Evolutionary conservation across 2,113 vertebrate species (phyloP).

Genomic region (Butorides virescens): DNA sequence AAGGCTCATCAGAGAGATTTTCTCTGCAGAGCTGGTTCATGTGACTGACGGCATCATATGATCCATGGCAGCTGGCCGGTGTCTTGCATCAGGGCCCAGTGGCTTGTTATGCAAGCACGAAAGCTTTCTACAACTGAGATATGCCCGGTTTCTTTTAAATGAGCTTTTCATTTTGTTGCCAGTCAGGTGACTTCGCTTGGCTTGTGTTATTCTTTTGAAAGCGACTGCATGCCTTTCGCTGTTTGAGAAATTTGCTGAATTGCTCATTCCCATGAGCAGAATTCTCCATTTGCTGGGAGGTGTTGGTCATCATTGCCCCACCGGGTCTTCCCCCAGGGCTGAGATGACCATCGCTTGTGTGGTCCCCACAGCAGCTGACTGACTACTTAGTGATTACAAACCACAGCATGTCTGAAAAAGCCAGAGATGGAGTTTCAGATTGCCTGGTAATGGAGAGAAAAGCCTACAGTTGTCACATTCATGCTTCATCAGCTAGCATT

Average conservation of each 20-base stretch:
- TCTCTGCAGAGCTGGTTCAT: neutral
- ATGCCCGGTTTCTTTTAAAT: neutral
- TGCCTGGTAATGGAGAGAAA: neutral
- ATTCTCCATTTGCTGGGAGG: neutral
- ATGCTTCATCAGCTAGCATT: neutral
- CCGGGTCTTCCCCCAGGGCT: neutral
- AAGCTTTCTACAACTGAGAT: neutral
- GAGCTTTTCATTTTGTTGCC: neutral
- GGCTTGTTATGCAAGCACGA: neutral
- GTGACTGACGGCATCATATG: neutral
- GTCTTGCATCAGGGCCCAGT: neutral
- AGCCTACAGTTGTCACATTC: neutral
- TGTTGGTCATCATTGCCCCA: neutral
- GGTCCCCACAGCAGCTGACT: neutral
- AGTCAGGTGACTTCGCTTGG: neutral
- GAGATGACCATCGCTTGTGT: neutral
- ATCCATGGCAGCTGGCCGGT: rapidly evolving
- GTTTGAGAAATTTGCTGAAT: neutral
- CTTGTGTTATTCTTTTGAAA: neutral
- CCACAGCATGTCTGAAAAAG: neutral
- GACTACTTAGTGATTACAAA: neutral
- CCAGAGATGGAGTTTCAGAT: neutral
- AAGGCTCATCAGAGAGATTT: neutral
- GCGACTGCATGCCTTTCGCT: neutral
- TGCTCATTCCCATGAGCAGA: neutral